phyloP scores from a whole-genome alignment of 2,797 vertebrate species.

The Dallia pectoralis region DNA sequence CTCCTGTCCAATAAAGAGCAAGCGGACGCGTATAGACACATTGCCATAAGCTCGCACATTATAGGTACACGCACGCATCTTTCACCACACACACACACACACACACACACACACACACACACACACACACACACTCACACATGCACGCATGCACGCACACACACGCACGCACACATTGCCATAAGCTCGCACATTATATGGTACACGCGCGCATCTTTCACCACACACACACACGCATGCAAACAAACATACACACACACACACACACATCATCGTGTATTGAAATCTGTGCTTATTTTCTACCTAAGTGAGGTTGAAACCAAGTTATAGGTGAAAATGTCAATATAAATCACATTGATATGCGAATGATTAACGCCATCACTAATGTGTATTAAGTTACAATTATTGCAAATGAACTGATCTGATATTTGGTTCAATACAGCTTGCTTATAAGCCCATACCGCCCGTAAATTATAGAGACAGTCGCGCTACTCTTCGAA shows the following conservation, averaged over 20 bases:
- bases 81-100: not conserved
- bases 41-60: not conserved
- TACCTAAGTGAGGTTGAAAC: not conserved
- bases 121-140: not conserved
- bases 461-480: not conserved
- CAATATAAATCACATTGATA: not conserved
- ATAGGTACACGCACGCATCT: too few relatives aligned
- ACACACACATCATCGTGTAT: too few relatives aligned
- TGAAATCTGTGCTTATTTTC: not conserved
- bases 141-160: not conserved
- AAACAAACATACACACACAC: not conserved
- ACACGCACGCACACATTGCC: not conserved
- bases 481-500: not conserved
- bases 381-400: not conserved
- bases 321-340: not conserved
- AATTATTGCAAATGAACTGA: not conserved
- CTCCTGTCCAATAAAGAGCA: not conserved
- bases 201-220: too few relatives aligned
- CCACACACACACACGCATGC: not conserved
- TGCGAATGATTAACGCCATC: not conserved
- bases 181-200: not conserved
- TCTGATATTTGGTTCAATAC: not conserved
- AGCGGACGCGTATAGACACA: not conserved
- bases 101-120: not conserved
- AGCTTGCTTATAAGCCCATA: not conserved